A percentile compares a stretch with the other conserved stretches of the same genome.
Evolutionary conservation across 2,113 vertebrate genomes (phyloP).

Genomic region (Coregonus clupeaformis): DNA sequence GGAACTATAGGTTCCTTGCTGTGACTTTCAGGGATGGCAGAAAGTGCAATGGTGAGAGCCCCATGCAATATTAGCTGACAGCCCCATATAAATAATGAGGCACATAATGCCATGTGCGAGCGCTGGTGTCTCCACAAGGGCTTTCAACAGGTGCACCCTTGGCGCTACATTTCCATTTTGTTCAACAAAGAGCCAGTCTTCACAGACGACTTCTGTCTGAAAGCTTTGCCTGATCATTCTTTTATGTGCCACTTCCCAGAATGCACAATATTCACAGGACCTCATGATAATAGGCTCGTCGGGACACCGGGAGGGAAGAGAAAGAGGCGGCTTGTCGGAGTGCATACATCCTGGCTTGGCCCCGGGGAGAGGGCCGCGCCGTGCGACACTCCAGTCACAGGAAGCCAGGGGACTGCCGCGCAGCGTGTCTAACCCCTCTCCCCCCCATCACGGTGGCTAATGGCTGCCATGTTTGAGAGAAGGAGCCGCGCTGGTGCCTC

Average conservation of each 20-base stretch:
- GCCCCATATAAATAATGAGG: conserved; percentile 77
- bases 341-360: conserved; percentile 72
- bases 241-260: conserved; percentile 78
- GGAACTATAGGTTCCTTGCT: conserved; percentile 62
- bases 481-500: conserved; percentile 36
- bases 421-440: background rate
- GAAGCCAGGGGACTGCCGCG: conserved; percentile 46
- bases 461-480: conserved; percentile 64
- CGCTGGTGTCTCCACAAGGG: conserved; percentile 66
- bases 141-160: conserved; percentile 75
- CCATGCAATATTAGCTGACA: conserved; percentile 77
- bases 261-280: conserved; percentile 70
- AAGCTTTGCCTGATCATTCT: conserved; percentile 83
- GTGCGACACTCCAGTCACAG: conserved; percentile 68
- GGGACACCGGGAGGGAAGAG: conserved; percentile 47
- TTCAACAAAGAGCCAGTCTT: conserved; percentile 77
- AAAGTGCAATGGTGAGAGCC: conserved; percentile 71
- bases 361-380: conserved; percentile 66
- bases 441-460: conserved; percentile 34
- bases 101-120: conserved; percentile 72
- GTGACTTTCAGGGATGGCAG: conserved; percentile 72
- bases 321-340: conserved; percentile 71
- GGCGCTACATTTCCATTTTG: conserved; percentile 71
- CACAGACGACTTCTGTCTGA: conserved; percentile 77
- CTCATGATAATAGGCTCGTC: conserved; percentile 76